Base-by-base conservation (phyloP, 1,140 invertebrate genomes). In the Heterodera carotae region DNA sequence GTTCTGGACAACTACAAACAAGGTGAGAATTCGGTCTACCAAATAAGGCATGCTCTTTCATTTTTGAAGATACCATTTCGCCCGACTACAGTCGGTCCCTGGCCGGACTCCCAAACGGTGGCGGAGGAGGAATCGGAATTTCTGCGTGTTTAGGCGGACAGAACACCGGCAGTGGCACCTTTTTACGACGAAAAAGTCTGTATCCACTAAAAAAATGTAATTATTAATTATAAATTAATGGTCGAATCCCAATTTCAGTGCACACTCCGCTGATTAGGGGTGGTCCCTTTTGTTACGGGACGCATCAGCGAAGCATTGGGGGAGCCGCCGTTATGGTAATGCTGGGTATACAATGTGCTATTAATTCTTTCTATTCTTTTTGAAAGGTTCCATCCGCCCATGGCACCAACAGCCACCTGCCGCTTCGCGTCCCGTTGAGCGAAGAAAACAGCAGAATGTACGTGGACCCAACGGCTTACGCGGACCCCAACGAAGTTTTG, bases 391-490 rank as follows among this genome's bases (percentile, higher is more conserved):
- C 29, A 5, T 39, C n/a, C 12, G 64, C 27, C 5, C 56, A 62
- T 34, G 27, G 33, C 18, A 10, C 18, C n/a, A 56, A 48, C 59
- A 25, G 1, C 56, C 59, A 74, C 25, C 71, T 29, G 4, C 72
- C 27, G 27, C 62, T 66, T 12, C 62, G 62, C 15, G 62, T 66
- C 7, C 48, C 48, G 27, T 18, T 69, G 33, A 33, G 34, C 12
- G 27, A 6, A 34, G 62, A 68, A 33, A 76, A 76, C 53, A 33
- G 27, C 72, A 27, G 36, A 18, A 59, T 53, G 4, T 87, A 87
- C 62, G 85, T 87, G n/a, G 85, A 87, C 64, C 85, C 85, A 25
- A 82, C 84, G 39, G 82, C 85, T 1, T 87, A 87, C 74, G 86
- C 86, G 66, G 82, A 87, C 76, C 87, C 87, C 10, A 83, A 77